phyloP scores from a whole-genome alignment of 2,797 vertebrate genomes.

The Argentina silus region DNA sequence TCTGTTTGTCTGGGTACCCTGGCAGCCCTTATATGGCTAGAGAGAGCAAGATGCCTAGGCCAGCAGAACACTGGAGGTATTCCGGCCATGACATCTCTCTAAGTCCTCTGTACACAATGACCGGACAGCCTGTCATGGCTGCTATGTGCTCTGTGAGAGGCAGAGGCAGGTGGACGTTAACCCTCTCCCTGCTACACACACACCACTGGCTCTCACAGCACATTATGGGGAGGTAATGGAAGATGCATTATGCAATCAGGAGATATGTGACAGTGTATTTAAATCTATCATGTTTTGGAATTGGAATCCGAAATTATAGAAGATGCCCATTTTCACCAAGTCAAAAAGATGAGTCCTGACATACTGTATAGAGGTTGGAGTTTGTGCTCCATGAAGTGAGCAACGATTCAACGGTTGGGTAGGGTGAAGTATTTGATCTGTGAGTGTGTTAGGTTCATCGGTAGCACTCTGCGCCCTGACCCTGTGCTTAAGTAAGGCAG shows the following conservation, averaged over 20 bases:
- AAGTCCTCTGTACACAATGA: slow-evolving; percentile 71
- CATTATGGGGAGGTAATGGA: neutral
- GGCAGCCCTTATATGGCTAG: slow-evolving; percentile 73
- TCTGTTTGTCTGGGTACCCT: slow-evolving; percentile 66
- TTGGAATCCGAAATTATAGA: too few species aligned
- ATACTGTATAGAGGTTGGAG: neutral
- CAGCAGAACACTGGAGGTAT: slow-evolving; percentile 73
- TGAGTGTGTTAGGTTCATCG: slow-evolving; percentile 15
- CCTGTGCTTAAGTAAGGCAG: slow-evolving; percentile 29
- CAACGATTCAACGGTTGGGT: neutral
- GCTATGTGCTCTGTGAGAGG: slow-evolving; percentile 69
- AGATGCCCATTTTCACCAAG: too few species aligned
- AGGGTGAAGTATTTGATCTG: neutral
- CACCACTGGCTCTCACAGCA: neutral
- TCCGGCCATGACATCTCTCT: slow-evolving; percentile 71
- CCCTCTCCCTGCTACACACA: slow-evolving; percentile 51
- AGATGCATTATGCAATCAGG: neutral
- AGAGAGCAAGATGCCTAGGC: slow-evolving; percentile 71
- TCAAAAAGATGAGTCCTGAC: neutral
- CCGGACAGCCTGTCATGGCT: slow-evolving; percentile 69
- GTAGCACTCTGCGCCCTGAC: slow-evolving; percentile 25
- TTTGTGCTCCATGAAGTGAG: neutral
- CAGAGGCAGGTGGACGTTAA: slow-evolving; percentile 74
- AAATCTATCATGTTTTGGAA: neutral
- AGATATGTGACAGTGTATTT: neutral